Evolutionary conservation across 2,113 vertebrate genomes (phyloP).

Genomic region (Conger conger): DNA sequence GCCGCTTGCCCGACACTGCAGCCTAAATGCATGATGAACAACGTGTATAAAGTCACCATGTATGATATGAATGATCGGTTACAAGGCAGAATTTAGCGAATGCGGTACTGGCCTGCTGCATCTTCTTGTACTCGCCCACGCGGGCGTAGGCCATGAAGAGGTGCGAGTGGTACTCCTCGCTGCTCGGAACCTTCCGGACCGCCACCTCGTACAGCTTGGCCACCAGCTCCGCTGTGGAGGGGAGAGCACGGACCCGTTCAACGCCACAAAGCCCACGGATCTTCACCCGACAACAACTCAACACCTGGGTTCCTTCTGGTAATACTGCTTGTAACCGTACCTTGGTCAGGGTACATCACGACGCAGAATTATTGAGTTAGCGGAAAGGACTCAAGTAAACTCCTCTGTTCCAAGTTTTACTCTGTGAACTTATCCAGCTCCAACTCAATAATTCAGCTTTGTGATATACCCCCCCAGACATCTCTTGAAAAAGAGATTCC

Average conservation of each 20-base stretch:
- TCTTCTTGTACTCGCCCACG: conserved; percentile 98
- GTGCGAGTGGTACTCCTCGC: conserved; percentile 97
- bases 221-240: conserved; percentile 86
- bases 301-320: background rate
- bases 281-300: background rate
- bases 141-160: conserved; percentile 99
- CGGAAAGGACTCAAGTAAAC: too few species aligned
- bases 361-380: too few species aligned
- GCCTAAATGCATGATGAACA: too few species aligned
- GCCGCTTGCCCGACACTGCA: too few species aligned
- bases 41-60: too few species aligned
- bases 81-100: background rate
- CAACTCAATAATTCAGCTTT: too few species aligned
- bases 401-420: too few species aligned
- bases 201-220: conserved; percentile 96
- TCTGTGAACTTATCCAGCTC: too few species aligned
- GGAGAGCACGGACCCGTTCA: background rate
- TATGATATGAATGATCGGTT: background rate
- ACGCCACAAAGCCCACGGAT: background rate
- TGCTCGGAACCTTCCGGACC: conserved; percentile 94
- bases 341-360: too few species aligned
- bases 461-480: too few species aligned
- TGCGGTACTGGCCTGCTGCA: conserved; percentile 86
- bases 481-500: too few species aligned
- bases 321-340: too few species aligned